A percentile compares a stretch with the other conserved stretches of the same genome.
Conservation (phyloP, 2,888 invertebrate species). For the Deroplatys truncata region DNA sequence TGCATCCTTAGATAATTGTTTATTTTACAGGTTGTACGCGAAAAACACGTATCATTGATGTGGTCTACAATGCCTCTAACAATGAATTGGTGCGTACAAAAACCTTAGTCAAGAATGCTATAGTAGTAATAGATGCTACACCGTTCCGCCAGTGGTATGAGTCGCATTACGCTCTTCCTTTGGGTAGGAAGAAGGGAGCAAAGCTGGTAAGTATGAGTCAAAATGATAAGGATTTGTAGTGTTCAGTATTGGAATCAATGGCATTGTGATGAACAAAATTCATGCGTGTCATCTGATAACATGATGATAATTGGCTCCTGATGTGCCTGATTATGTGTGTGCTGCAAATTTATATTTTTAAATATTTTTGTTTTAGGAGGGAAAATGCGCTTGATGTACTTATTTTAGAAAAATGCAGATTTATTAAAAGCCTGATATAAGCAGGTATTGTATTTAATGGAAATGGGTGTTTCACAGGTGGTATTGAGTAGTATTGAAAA, state of each 20-base stretch:
- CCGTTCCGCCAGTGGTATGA: slow-evolving; percentile 99
- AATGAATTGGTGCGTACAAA: slow-evolving; percentile 99
- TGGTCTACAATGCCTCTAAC: slow-evolving; percentile 99
- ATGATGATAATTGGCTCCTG: slow-evolving; percentile 20
- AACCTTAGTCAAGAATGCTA: slow-evolving; percentile 97
- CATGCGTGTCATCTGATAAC: slow-evolving; percentile 31
- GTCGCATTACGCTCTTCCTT: slow-evolving; percentile 89
- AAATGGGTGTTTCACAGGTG: too few species aligned
- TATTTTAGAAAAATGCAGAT: too few species aligned
- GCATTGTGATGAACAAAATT: slow-evolving; percentile 3
- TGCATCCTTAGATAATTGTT: background rate
- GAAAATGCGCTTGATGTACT: too few species aligned
- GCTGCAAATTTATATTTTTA: too few species aligned
- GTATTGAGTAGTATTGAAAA: too few species aligned
- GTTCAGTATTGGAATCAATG: background rate
- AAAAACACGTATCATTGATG: slow-evolving; percentile 98
- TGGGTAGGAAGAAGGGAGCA: slow-evolving; percentile 95
- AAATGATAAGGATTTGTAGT: background rate
- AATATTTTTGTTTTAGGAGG: too few species aligned
- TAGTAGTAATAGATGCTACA: slow-evolving; percentile 94
- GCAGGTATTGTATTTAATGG: too few species aligned
- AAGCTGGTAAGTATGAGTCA: slow-evolving; percentile 64
- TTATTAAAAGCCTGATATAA: too few species aligned
- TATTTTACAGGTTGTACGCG: slow-evolving; percentile 71
- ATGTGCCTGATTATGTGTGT: background rate